Evolutionary conservation across 2,888 invertebrate species (phyloP).

Genomic region (Amphipoea oculea): DNA sequence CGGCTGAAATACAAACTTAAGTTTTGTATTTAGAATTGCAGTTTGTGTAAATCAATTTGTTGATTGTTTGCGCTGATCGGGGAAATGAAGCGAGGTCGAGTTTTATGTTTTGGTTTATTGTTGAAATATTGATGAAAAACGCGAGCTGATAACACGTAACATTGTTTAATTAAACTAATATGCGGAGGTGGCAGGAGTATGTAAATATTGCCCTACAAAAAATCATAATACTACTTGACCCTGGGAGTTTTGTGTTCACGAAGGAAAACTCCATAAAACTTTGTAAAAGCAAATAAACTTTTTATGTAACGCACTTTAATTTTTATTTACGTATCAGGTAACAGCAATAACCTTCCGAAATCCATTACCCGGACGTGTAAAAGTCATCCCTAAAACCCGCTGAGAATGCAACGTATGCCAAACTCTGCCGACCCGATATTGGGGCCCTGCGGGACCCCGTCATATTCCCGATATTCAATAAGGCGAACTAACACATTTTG

Average conservation of each 20-base stretch:
- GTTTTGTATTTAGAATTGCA: conserved; percentile 66
- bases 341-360: conserved; percentile 67
- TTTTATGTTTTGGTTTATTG: conserved; percentile 40
- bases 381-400: conserved; percentile 77
- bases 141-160: not conserved
- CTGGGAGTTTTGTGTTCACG: not conserved
- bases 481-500: conserved; percentile 86
- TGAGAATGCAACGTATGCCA: conserved; percentile 80
- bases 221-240: not conserved
- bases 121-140: conserved; percentile 1
- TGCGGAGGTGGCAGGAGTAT: not conserved
- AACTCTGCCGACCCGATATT: conserved; percentile 75
- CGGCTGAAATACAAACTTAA: conserved; percentile 54
- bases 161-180: not conserved
- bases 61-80: conserved; percentile 49
- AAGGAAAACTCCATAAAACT: not conserved
- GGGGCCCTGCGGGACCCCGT: conserved; percentile 79
- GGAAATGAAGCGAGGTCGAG: conserved; percentile 21
- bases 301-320: conserved; percentile 51
- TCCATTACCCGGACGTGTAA: conserved; percentile 80
- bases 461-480: conserved; percentile 87
- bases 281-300: not conserved
- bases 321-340: conserved; percentile 62
- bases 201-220: not conserved
- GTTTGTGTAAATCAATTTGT: conserved; percentile 64